A percentile compares a stretch with the other conserved stretches of the same genome.
Conservation (phyloP, 2,888 invertebrate genomes). For the Tribolium freemani region DNA sequence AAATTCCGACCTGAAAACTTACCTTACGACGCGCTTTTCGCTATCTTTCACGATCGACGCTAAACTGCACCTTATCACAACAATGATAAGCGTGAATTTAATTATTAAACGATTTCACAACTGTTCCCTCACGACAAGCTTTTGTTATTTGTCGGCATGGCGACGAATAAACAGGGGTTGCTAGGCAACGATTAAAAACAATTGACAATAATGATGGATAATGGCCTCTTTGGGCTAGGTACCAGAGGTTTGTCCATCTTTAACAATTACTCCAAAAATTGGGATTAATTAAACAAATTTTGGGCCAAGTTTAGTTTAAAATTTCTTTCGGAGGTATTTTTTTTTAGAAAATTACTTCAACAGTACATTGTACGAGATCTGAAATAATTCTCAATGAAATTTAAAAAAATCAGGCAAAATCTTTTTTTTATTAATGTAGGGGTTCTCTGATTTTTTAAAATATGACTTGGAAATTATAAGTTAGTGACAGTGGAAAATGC, state of each 20-base stretch:
- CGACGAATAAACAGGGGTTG: constrained; percentile 9
- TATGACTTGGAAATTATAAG: no score
- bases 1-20: not conserved
- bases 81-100: not conserved
- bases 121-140: not conserved
- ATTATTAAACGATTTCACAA: constrained; percentile 1
- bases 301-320: not conserved
- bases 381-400: no score
- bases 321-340: not conserved
- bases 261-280: not conserved
- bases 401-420: no score
- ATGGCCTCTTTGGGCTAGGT: not conserved
- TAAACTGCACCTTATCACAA: constrained; percentile 14
- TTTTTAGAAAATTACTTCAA: no score
- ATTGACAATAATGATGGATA: not conserved
- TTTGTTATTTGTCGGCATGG: constrained; percentile 25
- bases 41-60: not conserved
- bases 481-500: no score
- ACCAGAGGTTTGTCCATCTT: not conserved
- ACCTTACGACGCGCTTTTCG: constrained; percentile 8
- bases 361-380: no score
- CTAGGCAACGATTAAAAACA: constrained; percentile 17
- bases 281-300: no score
- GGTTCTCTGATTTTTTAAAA: no score
- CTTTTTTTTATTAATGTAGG: no score